Percentiles rank a stretch among this genome's conserved stretches.
These are phyloP conservation scores for Anagyrus pseudococci DNA, from an alignment of 2,888 invertebrate genomes.

Conservation along the genomic window DNA sequence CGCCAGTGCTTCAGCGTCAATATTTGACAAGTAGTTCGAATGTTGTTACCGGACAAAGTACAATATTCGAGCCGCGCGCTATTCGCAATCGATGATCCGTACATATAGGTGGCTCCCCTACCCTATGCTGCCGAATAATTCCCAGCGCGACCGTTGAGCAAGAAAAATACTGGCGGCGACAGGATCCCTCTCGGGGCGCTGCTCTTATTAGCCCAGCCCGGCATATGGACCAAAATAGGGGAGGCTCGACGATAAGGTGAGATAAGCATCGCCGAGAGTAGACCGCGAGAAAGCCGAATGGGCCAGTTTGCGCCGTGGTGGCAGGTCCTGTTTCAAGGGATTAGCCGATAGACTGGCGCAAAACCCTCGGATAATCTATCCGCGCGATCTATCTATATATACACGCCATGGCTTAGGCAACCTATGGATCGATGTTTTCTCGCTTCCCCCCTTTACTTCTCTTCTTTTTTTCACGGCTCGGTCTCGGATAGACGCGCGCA, in stretches of 20 bases:
- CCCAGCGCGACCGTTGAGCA: conserved; percentile 51
- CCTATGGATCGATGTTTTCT: background rate
- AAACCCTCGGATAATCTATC: conserved; percentile 9
- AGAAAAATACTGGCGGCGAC: conserved; percentile 61
- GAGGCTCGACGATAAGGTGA: conserved; percentile 47
- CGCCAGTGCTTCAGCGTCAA: too few species aligned
- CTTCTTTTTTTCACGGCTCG: too few species aligned
- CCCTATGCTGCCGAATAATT: too few species aligned
- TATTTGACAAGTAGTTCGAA: too few species aligned
- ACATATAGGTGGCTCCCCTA: too few species aligned
- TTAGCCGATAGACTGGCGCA: conserved; percentile 45
- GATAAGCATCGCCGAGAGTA: conserved; percentile 51
- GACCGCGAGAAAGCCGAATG: conserved; percentile 3
- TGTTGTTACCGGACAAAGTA: too few species aligned
- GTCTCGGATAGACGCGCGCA: too few species aligned
- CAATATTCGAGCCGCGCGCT: too few species aligned
- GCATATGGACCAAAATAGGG: conserved; percentile 59
- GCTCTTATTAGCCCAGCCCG: conserved; percentile 54
- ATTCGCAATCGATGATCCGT: too few species aligned
- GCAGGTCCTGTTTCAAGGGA: conserved; percentile 61
- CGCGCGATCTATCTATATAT: conserved; percentile 7
- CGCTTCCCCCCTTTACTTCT: background rate
- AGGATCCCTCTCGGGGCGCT: conserved; percentile 45
- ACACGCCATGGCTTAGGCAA: too few species aligned
- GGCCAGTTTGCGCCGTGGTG: conserved; percentile 42